Evolutionary conservation across 1,140 invertebrate genomes (phyloP).

Genomic region (Brachionus rubens): DNA sequence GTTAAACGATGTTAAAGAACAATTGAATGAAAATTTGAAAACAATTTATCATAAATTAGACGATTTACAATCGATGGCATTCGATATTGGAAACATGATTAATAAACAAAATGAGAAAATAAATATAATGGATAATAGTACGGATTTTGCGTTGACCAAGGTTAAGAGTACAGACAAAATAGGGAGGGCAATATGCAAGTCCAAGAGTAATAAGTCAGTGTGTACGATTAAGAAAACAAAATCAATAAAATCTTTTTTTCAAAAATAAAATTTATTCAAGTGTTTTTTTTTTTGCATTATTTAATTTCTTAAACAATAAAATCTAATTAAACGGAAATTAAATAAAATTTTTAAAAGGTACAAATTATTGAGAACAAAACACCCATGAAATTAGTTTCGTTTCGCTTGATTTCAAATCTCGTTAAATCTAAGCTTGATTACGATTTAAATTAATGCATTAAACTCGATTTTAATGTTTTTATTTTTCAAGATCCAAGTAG

Average conservation of each 20-base stretch:
- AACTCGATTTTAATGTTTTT: too few species aligned
- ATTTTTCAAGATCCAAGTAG: too few species aligned
- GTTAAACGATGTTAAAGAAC: constrained; percentile 8
- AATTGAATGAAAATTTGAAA: constrained; percentile 37
- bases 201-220: constrained; percentile 19
- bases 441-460: too few species aligned
- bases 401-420: too few species aligned
- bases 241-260: neutral
- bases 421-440: too few species aligned
- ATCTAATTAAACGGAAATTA: too few species aligned
- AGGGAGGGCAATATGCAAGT: neutral
- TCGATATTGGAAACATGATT: constrained; percentile 14
- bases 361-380: too few species aligned
- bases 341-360: too few species aligned
- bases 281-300: too few species aligned
- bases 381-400: too few species aligned
- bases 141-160: neutral
- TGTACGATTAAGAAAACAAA: neutral
- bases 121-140: neutral
- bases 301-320: too few species aligned
- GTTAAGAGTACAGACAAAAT: constrained; percentile 13
- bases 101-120: constrained; percentile 33
- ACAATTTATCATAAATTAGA: constrained; percentile 14
- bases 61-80: constrained; percentile 24
- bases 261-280: too few species aligned